Evolutionary conservation across 2,888 invertebrate genomes (phyloP).

Genomic region (Lasioglossum vierecki): DNA sequence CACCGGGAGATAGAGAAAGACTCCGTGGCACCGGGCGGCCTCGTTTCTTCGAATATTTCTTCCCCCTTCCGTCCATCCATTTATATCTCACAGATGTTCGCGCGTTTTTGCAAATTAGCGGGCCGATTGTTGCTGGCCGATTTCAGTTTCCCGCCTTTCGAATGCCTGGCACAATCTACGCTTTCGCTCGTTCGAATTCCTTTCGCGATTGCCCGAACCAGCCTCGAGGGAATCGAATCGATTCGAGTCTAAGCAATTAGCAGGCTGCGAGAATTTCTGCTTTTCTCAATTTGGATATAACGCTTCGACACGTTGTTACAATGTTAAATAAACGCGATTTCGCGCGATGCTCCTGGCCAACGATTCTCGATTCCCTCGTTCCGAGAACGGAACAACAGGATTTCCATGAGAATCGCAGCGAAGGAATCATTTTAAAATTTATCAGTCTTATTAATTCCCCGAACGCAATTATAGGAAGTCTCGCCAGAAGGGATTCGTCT

Average conservation of each 20-base stretch:
- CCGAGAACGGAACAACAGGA: not conserved
- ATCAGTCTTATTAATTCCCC: not conserved
- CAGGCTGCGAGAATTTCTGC: not conserved
- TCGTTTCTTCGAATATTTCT: not conserved
- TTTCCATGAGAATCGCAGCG: not conserved
- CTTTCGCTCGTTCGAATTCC: not conserved
- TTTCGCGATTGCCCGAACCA: not conserved
- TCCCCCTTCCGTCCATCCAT: not conserved
- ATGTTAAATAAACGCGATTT: not conserved
- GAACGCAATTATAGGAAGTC: not conserved
- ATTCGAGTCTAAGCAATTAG: not conserved
- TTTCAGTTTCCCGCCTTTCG: not conserved
- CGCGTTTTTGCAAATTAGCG: conserved; percentile 11
- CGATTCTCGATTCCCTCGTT: not conserved
- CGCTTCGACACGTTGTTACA: not conserved
- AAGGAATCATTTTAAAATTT: not conserved
- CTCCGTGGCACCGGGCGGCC: not conserved
- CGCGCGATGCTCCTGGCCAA: not conserved
- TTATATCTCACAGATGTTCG: not conserved
- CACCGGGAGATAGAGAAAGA: not conserved
- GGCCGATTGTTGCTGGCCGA: conserved; percentile 6
- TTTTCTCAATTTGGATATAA: not conserved
- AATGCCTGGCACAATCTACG: not conserved
- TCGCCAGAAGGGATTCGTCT: not conserved
- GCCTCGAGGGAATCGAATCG: not conserved